phyloP scores from a whole-genome alignment of 2,113 vertebrate species.

The Xenopus borealis region DNA sequence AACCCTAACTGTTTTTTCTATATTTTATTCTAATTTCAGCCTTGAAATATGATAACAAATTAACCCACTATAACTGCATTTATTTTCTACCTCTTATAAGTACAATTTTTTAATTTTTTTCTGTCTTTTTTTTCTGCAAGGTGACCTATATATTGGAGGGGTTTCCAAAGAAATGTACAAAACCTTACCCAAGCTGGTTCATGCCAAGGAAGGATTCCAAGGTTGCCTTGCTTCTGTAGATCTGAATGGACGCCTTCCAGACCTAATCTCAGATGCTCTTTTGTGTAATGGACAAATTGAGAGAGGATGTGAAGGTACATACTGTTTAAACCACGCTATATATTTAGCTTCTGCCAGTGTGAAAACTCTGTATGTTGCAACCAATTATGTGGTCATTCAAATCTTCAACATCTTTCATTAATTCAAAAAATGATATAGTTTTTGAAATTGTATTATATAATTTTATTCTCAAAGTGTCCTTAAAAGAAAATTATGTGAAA shows the following conservation, averaged over 20 bases:
- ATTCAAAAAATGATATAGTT: not conserved
- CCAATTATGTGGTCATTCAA: not conserved
- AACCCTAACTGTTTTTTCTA: too few species aligned
- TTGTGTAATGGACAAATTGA: constrained; percentile 95
- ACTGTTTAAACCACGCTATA: constrained; percentile 6
- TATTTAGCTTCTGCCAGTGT: not conserved
- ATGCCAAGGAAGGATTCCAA: constrained; percentile 93
- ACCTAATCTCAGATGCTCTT: constrained; percentile 90
- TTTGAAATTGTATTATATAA: too few species aligned
- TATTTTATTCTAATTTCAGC: too few species aligned
- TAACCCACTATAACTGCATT: too few species aligned
- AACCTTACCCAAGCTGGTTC: constrained; percentile 91
- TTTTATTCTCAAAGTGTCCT: too few species aligned
- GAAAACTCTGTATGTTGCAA: not conserved
- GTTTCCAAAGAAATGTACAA: constrained; percentile 92
- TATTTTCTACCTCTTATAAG: too few species aligned
- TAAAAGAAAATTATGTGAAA: too few species aligned
- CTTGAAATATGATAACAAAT: too few species aligned
- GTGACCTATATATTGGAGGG: constrained; percentile 89
- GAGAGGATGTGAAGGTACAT: constrained; percentile 93
- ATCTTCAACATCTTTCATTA: not conserved
- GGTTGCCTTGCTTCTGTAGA: constrained; percentile 93
- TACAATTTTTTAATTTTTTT: not conserved
- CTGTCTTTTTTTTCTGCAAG: constrained; percentile 53
- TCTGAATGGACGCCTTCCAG: constrained; percentile 90